Evolutionary conservation across 2,888 invertebrate genomes (phyloP), one percentile per base, ranked within the genome.

Genomic region (Mechanitis messenoides): DNA sequence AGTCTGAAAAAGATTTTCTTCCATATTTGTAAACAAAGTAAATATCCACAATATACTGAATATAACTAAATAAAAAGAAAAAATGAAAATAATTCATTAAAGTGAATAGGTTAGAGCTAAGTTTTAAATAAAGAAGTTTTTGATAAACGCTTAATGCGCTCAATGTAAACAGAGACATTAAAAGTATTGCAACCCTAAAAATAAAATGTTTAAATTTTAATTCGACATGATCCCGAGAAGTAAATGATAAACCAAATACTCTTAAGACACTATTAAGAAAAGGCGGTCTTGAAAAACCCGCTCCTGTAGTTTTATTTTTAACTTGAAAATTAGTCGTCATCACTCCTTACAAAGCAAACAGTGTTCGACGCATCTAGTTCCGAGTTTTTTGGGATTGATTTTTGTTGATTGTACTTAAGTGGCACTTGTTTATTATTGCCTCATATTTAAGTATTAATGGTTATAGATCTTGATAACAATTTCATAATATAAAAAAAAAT

Each of bases 211-310:
- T 56, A 55, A 46, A 53, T 53, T 58, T 55, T 11, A 65, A 42
- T 28, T 28, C 50, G 3, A 33, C 60, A 9, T 56, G 46, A 45
- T 42, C 7, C 1, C 62, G 55, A 20, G 42, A 38, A 35, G 62
- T 11, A 12, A 46, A 53, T 2, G 65, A 62, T 9, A 65, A 55
- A 20, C 60, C 62, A 9, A 65, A 56, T 20, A 56, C n/a, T 46
- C 47, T 56, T 2, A 65, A 46, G 54, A 65, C 45, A 0, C 31
- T n/a, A 47, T 61, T 64, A 11, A 61, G 33, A 45, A 45, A 45
- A 35, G 54, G 53, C 3, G 50, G n/a, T 38, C 59, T 64, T 20
- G 55, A 59, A 11, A 64, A 50, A 6, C 59, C 55, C 7, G 61
- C 59, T 4, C 46, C 20, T 35, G 55, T 55, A 12, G 1, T 2